Evolutionary conservation across 2,113 vertebrate genomes (phyloP).

Genomic region (Anoplopoma fimbria): DNA sequence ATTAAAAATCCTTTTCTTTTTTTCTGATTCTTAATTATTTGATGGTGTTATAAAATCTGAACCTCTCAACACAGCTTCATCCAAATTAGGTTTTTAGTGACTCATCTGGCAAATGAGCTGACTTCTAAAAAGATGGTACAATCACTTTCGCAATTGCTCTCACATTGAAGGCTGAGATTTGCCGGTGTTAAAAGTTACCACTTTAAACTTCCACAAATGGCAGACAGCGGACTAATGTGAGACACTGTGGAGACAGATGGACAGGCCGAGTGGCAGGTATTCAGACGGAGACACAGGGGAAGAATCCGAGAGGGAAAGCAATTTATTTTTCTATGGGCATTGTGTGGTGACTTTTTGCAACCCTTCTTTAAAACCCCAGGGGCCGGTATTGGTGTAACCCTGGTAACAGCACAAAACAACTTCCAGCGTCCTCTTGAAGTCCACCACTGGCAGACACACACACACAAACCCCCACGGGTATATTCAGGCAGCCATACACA

Average conservation of each 20-base stretch:
- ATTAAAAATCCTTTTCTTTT: conserved; percentile 67
- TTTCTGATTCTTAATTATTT: conserved; percentile 64
- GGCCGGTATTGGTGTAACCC: conserved; percentile 43
- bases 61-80: conserved; percentile 51
- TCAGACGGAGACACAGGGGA: conserved; percentile 31
- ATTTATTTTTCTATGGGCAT: conserved; percentile 50
- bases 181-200: background rate
- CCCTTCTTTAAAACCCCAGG: conserved; percentile 46
- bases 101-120: conserved; percentile 49
- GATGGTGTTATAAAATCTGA: conserved; percentile 53
- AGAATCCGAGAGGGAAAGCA: conserved; percentile 42
- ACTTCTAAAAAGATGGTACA: conserved; percentile 33
- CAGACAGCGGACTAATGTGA: background rate
- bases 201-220: conserved; percentile 30
- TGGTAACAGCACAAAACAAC: conserved; percentile 60
- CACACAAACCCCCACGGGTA: too few species aligned
- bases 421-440: conserved; percentile 20
- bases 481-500: background rate
- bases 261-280: conserved; percentile 23
- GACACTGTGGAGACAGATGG: conserved; percentile 15
- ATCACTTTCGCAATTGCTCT: conserved; percentile 22
- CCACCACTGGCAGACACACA: background rate
- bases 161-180: background rate
- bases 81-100: conserved; percentile 58
- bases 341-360: conserved; percentile 37